Percentiles rank a stretch among this genome's conserved stretches.
Evolutionary conservation across 1,140 invertebrate species (phyloP).

Genomic region (Caenorhabditis brenneri): DNA sequence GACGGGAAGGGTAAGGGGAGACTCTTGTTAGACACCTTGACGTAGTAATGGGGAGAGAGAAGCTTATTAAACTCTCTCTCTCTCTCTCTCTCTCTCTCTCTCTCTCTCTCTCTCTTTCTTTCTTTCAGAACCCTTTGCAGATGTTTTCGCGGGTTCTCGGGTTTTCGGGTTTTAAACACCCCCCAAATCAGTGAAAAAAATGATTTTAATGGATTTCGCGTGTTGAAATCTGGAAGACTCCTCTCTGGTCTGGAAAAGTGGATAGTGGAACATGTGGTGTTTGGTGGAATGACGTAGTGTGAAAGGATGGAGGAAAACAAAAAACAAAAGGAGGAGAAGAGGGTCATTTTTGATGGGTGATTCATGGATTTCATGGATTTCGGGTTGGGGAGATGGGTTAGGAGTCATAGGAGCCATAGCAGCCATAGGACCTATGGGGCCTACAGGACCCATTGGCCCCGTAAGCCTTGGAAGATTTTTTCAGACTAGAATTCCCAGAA

Average conservation of each 20-base stretch:
- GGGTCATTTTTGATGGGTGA: neutral
- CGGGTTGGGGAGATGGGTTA: no score
- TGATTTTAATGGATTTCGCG: neutral
- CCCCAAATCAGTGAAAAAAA: neutral
- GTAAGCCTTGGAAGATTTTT: no score
- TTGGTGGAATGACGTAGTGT: neutral
- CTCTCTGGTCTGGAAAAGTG: neutral
- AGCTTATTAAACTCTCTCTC: conserved; percentile 16
- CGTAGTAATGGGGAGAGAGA: conserved; percentile 16
- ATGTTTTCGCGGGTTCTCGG: conserved; percentile 12
- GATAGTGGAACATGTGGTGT: neutral
- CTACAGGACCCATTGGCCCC: no score
- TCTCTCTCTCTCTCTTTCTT: no score
- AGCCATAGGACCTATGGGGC: no score
- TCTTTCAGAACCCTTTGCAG: neutral
- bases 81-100: neutral
- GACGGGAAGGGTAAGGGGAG: neutral
- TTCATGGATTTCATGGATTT: neutral
- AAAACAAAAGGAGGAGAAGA: neutral
- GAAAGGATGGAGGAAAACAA: neutral
- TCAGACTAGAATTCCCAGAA: no score
- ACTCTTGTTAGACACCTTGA: conserved; percentile 37
- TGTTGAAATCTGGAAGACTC: neutral
- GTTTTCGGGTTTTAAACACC: no score
- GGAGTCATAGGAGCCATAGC: no score